Percentiles rank a stretch among this genome's conserved stretches.
Conservation (phyloP, 1,140 invertebrate species). For the Monomorium pharaonis region DNA sequence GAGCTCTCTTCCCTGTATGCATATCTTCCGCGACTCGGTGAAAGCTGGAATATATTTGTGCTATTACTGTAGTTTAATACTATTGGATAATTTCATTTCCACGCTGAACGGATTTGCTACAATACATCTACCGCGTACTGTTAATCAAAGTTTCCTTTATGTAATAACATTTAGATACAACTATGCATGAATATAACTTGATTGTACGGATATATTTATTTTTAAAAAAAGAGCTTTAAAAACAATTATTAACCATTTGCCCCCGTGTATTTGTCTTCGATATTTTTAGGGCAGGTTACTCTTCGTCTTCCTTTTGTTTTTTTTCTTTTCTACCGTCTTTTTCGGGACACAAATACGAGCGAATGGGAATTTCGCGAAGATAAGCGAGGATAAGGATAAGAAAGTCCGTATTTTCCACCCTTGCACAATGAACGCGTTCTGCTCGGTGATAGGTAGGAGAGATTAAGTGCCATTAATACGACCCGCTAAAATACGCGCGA, state of each 20-base stretch:
- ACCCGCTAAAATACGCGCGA: slow-evolving; percentile 37
- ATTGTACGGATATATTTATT: too few relatives aligned
- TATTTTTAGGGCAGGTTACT: slow-evolving; percentile 1
- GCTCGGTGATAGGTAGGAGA: slow-evolving; percentile 21
- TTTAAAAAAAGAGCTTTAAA: too few relatives aligned
- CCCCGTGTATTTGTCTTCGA: neutral
- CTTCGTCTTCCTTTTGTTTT: neutral
- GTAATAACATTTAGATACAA: neutral
- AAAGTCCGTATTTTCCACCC: slow-evolving; percentile 36
- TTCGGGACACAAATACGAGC: slow-evolving; percentile 30
- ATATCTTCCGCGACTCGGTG: slow-evolving; percentile 12
- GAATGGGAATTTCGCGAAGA: slow-evolving; percentile 11
- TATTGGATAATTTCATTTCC: neutral
- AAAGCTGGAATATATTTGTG: slow-evolving; percentile 26
- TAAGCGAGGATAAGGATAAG: slow-evolving; percentile 41
- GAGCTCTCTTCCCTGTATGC: neutral
- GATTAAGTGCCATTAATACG: slow-evolving; percentile 56
- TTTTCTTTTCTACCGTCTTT: neutral
- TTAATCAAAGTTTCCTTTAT: neutral
- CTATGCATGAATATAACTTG: too few relatives aligned
- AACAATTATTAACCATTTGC: neutral
- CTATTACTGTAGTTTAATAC: slow-evolving; percentile 34
- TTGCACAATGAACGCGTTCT: slow-evolving; percentile 9
- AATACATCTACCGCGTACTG: neutral
- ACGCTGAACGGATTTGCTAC: neutral